Base-by-base conservation (phyloP, 2,113 vertebrate species). In the Condylura cristata region DNA sequence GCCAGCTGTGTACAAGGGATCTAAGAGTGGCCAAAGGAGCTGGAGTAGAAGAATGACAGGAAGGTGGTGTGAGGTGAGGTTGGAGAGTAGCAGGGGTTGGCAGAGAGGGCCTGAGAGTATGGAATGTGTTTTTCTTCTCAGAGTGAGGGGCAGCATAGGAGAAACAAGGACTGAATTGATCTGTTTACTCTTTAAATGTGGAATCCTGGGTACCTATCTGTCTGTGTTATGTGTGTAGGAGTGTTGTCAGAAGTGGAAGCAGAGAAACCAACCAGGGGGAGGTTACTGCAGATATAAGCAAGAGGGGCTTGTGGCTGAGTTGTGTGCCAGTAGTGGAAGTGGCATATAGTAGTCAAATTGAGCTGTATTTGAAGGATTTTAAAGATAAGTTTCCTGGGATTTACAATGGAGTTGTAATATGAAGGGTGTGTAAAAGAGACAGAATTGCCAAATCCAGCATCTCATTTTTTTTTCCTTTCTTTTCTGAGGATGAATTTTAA, bases 281-380 rank as follows among this genome's bases (percentile, higher is more conserved):
- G 48, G 56, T 44, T 37, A 32, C 11, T 72, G 30, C 37, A 66
- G 71, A 44, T 13, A 13, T 30, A 60, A 30, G 34, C 26, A 20
- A n/a, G 18, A 46, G 37, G 26, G 24, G 7, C 34, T 24, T 1
- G 44, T 34, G 24, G 6, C 46, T 0, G 4, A 87, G 28, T 13
- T 24, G 1, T 0, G 6, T 48, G 41, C 32, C 39, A 34, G 28
- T 0, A 1, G 3, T 37, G 39, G 26, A 71, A 39, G 39, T 65
- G 53, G 22, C 70, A 48, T 0, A 0, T 5, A 1, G 24, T 56
- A 48, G n/a, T 79, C 85, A 63, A 18, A 48, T 61, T 39, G 12
- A 51, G 6, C 28, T 46, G 3, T 3, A 26, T 34, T 39, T 61
- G 51, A 58, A 79, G 79, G 48, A 44, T 17, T 81, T 82, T 90